Evolutionary conservation across 1,140 invertebrate genomes (phyloP).

Genomic region (Bombus fervidus): DNA sequence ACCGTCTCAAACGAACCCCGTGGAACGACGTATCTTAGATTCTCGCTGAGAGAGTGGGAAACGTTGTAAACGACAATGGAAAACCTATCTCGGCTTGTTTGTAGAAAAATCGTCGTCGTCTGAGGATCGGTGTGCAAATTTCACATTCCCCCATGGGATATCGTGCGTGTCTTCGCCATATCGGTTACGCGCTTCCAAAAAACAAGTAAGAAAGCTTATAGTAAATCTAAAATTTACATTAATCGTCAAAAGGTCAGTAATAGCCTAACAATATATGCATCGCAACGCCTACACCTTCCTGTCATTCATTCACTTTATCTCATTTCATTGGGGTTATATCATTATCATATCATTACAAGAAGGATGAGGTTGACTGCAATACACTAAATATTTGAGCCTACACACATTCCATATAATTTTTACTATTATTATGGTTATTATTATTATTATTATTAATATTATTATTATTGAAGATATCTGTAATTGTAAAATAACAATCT

Average conservation of each 20-base stretch:
- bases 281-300: not conserved
- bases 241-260: not conserved
- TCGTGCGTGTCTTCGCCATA: not conserved
- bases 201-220: not conserved
- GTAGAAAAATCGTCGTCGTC: not conserved
- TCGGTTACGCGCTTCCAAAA: not conserved
- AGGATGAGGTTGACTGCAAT: not conserved
- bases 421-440: no score
- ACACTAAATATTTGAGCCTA: not conserved
- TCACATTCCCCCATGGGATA: not conserved
- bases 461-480: not conserved
- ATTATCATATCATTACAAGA: not conserved
- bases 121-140: not conserved
- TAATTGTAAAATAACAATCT: not conserved
- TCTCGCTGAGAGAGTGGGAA: not conserved
- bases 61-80: not conserved
- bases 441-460: not conserved
- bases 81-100: not conserved
- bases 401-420: not conserved
- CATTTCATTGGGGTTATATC: not conserved
- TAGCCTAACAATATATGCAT: not conserved
- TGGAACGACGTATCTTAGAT: not conserved
- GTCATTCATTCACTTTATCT: not conserved
- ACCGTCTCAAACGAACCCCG: constrained; percentile 23
- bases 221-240: not conserved